Evolutionary conservation across 1,140 invertebrate species (phyloP).

Genomic region (Euwallacea similis): DNA sequence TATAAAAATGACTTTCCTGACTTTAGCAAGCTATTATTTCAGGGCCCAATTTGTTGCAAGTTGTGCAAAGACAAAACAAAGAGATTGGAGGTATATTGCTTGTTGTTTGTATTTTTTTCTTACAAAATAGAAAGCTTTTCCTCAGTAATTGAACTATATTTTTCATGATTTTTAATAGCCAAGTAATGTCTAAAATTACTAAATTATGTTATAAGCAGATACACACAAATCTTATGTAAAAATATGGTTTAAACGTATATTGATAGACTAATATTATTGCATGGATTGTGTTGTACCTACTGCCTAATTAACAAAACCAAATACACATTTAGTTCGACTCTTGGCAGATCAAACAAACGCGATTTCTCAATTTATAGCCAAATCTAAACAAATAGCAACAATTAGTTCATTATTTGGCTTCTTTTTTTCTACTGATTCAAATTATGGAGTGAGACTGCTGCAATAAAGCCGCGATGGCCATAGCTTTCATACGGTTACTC

Average conservation of each 20-base stretch:
- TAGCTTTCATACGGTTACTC: too few relatives aligned
- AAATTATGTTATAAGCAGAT: background rate
- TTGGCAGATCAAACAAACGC: too few relatives aligned
- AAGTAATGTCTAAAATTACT: background rate
- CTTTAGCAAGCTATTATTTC: conserved; percentile 8
- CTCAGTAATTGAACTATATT: conserved; percentile 24
- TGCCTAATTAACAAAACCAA: conserved; percentile 13
- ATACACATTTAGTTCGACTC: too few relatives aligned
- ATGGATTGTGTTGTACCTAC: conserved; percentile 23
- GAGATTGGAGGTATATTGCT: conserved; percentile 32
- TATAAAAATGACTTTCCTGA: background rate
- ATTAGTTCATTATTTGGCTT: too few relatives aligned
- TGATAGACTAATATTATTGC: conserved; percentile 28
- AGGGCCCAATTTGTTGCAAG: conserved; percentile 41
- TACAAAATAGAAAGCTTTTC: too few relatives aligned
- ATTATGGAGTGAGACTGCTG: too few relatives aligned
- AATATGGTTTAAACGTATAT: conserved; percentile 26
- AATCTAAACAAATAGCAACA: too few relatives aligned
- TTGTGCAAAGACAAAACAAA: conserved; percentile 41
- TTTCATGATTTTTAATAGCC: conserved; percentile 26
- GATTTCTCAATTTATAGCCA: too few relatives aligned
- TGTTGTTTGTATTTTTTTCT: conserved; percentile 9
- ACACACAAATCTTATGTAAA: conserved; percentile 23
- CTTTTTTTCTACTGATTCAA: too few relatives aligned
- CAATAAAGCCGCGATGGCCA: too few relatives aligned